Evolutionary conservation across 1,140 invertebrate species (phyloP).

Genomic region (Caenorhabditis inopinata): DNA sequence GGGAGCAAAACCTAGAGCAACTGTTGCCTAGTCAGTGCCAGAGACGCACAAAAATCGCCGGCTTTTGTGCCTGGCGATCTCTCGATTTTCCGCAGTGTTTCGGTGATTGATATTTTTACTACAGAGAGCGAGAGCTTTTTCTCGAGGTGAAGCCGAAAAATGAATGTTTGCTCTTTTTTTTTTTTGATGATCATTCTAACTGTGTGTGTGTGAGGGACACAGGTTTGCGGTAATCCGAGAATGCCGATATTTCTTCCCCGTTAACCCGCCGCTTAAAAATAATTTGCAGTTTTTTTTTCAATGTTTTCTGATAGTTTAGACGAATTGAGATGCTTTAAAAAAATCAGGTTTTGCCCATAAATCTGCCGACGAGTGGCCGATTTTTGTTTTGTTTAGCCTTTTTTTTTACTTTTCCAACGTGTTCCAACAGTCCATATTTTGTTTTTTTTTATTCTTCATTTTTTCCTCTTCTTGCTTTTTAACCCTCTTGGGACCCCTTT

Average conservation of each 20-base stretch:
- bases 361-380: too few relatives aligned
- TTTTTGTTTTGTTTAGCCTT: too few relatives aligned
- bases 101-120: not conserved
- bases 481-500: not conserved
- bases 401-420: too few relatives aligned
- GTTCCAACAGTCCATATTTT: too few relatives aligned
- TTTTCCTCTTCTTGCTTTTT: not conserved
- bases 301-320: too few relatives aligned
- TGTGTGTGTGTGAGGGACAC: too few relatives aligned
- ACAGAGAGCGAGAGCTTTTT: not conserved
- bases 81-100: not conserved
- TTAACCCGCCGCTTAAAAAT: too few relatives aligned
- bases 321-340: too few relatives aligned
- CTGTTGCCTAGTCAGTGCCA: not conserved
- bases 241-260: not conserved
- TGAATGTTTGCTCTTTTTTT: slow-evolving; percentile 21
- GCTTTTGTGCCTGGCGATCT: not conserved
- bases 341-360: too few relatives aligned
- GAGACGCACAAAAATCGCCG: not conserved
- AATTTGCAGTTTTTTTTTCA: too few relatives aligned
- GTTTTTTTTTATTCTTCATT: not conserved
- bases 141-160: not conserved
- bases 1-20: not conserved
- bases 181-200: not conserved
- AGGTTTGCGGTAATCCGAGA: slow-evolving; percentile 24